Conservation (phyloP, 2,797 vertebrate species). For the Molossus alvarezi region DNA sequence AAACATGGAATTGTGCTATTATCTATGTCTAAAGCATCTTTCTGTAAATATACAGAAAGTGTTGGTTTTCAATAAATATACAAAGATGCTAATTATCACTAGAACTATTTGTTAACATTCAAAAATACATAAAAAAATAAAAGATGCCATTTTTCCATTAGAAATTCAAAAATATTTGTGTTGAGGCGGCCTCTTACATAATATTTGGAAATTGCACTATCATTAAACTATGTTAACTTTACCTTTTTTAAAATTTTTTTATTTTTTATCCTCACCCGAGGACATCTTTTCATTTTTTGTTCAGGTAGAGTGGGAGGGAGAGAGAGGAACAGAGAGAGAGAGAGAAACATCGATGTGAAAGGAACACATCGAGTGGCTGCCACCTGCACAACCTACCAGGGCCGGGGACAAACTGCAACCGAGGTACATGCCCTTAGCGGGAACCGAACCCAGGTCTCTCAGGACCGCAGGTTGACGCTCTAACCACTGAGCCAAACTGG, state of each 20-base stretch:
- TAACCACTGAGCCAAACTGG: too few species aligned
- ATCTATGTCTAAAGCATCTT: slow-evolving; percentile 76
- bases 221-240: neutral
- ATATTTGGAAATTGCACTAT: neutral
- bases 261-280: too few species aligned
- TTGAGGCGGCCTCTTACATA: neutral
- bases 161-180: slow-evolving; percentile 73
- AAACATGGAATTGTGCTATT: slow-evolving; percentile 86
- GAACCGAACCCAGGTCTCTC: too few species aligned
- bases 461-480: too few species aligned
- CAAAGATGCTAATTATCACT: slow-evolving; percentile 86
- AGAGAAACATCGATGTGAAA: too few species aligned
- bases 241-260: neutral
- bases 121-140: slow-evolving; percentile 86
- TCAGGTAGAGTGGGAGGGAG: too few species aligned
- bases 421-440: too few species aligned
- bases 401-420: too few species aligned
- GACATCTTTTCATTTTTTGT: too few species aligned
- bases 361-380: too few species aligned
- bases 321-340: too few species aligned
- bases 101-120: slow-evolving; percentile 84
- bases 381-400: too few species aligned
- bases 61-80: slow-evolving; percentile 86
- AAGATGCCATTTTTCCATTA: slow-evolving; percentile 82
- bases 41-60: slow-evolving; percentile 85